These are phyloP conservation scores for Antheraea assamensis DNA, from an alignment of 2,888 invertebrate genomes.

Conservation along the genomic window DNA sequence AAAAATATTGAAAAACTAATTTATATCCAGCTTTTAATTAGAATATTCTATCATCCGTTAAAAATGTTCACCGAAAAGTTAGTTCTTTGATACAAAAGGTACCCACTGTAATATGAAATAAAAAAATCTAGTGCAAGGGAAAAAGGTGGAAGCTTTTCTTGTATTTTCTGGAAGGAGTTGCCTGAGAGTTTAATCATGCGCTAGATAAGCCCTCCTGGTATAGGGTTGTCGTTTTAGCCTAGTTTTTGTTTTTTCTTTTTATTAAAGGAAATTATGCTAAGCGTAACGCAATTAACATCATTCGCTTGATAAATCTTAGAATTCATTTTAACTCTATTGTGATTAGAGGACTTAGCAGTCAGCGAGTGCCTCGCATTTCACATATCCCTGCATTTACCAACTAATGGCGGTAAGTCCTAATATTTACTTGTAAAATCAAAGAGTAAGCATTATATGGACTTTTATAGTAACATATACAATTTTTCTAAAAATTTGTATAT, in stretches of 20 bases:
- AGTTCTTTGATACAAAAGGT: slow-evolving; percentile 41
- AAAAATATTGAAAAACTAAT: too few species aligned
- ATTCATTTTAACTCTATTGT: too few species aligned
- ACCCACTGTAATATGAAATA: slow-evolving; percentile 54
- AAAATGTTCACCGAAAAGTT: background rate
- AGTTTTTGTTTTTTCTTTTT: background rate
- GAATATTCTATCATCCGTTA: background rate
- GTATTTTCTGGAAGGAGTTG: slow-evolving; percentile 65
- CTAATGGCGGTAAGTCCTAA: too few species aligned
- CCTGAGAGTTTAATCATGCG: slow-evolving; percentile 72
- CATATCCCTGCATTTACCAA: too few species aligned
- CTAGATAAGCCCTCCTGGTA: slow-evolving; percentile 54
- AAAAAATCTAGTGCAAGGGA: slow-evolving; percentile 62
- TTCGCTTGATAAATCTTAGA: background rate
- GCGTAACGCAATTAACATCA: too few species aligned
- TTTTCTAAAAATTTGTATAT: too few species aligned
- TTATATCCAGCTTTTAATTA: background rate
- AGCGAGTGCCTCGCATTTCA: too few species aligned
- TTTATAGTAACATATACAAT: too few species aligned
- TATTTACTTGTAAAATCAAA: too few species aligned
- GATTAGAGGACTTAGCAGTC: too few species aligned
- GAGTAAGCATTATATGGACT: too few species aligned
- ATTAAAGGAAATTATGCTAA: too few species aligned
- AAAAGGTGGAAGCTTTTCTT: slow-evolving; percentile 60
- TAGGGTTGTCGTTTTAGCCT: slow-evolving; percentile 48